phyloP scores from a whole-genome alignment of 2,797 vertebrate species.

The Alcedo atthis region DNA sequence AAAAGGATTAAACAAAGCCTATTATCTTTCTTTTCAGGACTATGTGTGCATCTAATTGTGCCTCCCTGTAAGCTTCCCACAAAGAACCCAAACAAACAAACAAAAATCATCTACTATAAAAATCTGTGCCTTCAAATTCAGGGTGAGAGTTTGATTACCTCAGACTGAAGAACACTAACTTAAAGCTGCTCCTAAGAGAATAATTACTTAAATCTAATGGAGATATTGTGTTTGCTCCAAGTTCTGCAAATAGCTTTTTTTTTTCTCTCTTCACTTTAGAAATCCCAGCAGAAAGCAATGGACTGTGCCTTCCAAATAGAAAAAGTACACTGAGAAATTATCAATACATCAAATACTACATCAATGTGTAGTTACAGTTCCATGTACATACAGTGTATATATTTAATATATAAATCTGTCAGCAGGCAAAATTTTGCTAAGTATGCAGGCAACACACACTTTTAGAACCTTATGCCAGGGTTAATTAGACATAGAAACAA shows the following conservation, averaged over 20 bases:
- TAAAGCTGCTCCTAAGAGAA: not conserved
- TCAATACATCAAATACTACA: not conserved
- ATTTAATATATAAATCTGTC: conserved; percentile 2
- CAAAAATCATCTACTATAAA: not conserved
- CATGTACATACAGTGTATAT: not conserved
- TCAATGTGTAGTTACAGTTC: not conserved
- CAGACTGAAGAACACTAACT: not conserved
- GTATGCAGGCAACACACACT: not conserved
- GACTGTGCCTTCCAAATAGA: not conserved
- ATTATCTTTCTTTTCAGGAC: not conserved
- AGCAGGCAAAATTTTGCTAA: not conserved
- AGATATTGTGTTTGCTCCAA: not conserved
- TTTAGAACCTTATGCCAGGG: not conserved
- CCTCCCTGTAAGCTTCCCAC: not conserved
- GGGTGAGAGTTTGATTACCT: not conserved
- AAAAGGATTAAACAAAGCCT: not conserved
- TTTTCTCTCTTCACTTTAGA: not conserved
- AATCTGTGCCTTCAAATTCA: not conserved
- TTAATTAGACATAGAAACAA: not conserved
- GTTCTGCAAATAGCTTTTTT: not conserved
- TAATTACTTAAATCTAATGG: not conserved
- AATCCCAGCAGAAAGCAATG: not conserved
- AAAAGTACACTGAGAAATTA: not conserved
- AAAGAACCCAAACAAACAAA: not conserved
- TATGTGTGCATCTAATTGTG: not conserved